These are phyloP conservation scores for Noctua pronuba DNA, from an alignment of 2,888 invertebrate genomes.

Conservation along the genomic window DNA sequence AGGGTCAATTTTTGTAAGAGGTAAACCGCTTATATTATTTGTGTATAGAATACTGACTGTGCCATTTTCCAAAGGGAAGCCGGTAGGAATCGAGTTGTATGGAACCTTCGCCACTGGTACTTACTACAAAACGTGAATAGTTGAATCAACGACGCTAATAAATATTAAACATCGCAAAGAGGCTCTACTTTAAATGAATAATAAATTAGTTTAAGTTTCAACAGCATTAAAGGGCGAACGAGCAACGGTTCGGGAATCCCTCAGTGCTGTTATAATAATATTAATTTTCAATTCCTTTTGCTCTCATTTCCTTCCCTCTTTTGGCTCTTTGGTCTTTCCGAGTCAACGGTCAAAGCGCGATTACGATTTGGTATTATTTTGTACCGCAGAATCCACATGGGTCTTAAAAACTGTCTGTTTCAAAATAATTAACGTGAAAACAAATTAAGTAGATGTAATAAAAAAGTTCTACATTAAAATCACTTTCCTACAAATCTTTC, in stretches of 20 bases:
- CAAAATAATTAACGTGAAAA: not conserved
- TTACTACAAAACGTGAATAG: slow-evolving; percentile 2
- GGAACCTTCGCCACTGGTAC: not conserved
- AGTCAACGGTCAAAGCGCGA: not conserved
- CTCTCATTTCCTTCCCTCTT: slow-evolving; percentile 12
- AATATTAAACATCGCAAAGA: not conserved
- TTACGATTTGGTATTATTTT: slow-evolving; percentile 3
- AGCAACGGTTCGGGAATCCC: slow-evolving; percentile 18
- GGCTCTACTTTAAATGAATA: slow-evolving; percentile 14
- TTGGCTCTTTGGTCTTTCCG: slow-evolving; percentile 6
- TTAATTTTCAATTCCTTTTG: slow-evolving; percentile 9
- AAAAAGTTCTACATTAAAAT: slow-evolving; percentile 11
- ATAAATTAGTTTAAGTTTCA: slow-evolving; percentile 11
- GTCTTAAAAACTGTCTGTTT: not conserved
- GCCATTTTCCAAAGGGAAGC: too few relatives aligned
- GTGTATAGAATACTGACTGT: too few relatives aligned
- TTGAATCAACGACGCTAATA: slow-evolving; percentile 1
- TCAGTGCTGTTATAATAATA: slow-evolving; percentile 21
- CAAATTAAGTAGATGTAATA: not conserved
- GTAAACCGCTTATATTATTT: too few relatives aligned
- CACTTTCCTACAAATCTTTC: slow-evolving; percentile 12
- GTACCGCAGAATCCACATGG: not conserved
- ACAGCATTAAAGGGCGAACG: not conserved
- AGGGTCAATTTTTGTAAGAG: too few relatives aligned
- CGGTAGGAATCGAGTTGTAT: too few relatives aligned